phyloP scores from a whole-genome alignment of 2,113 vertebrate genomes.

The Misgurnus mizolepis region DNA sequence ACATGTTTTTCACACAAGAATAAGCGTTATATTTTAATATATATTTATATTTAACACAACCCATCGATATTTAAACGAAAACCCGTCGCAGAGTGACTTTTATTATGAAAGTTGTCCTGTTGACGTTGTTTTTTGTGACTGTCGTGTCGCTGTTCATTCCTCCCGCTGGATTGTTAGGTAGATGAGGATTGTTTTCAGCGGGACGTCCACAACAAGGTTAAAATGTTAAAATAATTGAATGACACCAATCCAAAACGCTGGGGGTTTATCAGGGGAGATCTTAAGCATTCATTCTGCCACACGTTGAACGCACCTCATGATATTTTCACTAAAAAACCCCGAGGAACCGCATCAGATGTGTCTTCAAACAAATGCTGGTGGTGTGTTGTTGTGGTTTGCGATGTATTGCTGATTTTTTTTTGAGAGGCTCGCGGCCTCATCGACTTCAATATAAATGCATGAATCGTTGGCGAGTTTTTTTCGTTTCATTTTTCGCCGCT shows the following conservation, averaged over 20 bases:
- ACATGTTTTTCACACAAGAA: no score
- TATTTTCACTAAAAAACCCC: slow-evolving; percentile 13
- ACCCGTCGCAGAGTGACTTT: slow-evolving; percentile 22
- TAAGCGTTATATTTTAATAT: no score
- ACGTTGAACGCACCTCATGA: background rate
- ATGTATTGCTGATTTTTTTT: background rate
- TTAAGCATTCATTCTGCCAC: slow-evolving; percentile 4
- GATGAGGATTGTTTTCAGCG: slow-evolving; percentile 25
- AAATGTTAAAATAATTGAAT: slow-evolving; percentile 36
- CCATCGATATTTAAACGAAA: no score
- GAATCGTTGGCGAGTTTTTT: background rate
- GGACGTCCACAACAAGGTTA: slow-evolving; percentile 43
- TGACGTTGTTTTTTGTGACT: background rate
- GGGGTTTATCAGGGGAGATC: slow-evolving; percentile 19
- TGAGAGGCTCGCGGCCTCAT: background rate
- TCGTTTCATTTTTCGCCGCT: slow-evolving; percentile 1
- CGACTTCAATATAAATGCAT: background rate
- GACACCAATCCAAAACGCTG: slow-evolving; percentile 1
- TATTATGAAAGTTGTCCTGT: slow-evolving; percentile 25
- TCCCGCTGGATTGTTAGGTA: slow-evolving; percentile 57
- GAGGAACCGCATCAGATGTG: background rate
- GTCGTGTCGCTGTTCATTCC: slow-evolving; percentile 35
- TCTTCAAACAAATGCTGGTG: background rate
- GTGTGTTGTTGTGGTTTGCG: slow-evolving; percentile 39
- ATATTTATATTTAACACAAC: no score